Evolutionary conservation across 2,888 invertebrate species (phyloP), one percentile per base, ranked within the genome.

Genomic region (Sericinus montela): DNA sequence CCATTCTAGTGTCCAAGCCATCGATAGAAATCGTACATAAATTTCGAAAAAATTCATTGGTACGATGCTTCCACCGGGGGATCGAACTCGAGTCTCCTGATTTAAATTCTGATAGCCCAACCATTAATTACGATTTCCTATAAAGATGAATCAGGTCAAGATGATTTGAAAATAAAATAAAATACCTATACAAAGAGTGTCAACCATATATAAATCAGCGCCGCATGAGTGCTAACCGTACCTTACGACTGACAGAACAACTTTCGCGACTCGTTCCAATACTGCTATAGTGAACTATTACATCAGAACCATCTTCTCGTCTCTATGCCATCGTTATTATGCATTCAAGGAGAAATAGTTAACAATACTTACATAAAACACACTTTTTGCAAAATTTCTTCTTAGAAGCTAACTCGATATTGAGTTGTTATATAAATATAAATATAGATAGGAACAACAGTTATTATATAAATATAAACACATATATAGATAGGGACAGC

Each of bases 221-320:
- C 10, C 49, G 49, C 16, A n/a, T 35, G 59, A 64, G 55, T 52
- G 58, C 16, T 47, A 47, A 41, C 35, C 36, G 44, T 44, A 29
- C 47, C 29, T 63, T 63, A 54, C 51, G 58, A 79, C 79, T 67
- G 65, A 75, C 62, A 59, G 56, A 54, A 67, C 83, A 75, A 85
- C 85, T 85, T 85, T 85, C 84, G 79, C 80, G 69, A 60, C 63
- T 74, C 75, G 75, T 82, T 80, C 75, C 68, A 72, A 75, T 76
- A 76, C 69, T 74, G 69, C 70, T 67, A n/a, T n/a, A 71, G 67
- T 75, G 65, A 76, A 77, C 70, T 72, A 57, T 83, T 82, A 71
- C 78, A 62, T 75, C 75, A 78, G 55, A 44, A 34, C 45, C 53
- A 57, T 53, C 52, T 54, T 58, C 64, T 53, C 52, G 53, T 57